A percentile compares a stretch with the other conserved stretches of the same genome.
These are phyloP conservation scores for Conger conger DNA, from an alignment of 2,113 vertebrate species.

Conservation along the genomic window DNA sequence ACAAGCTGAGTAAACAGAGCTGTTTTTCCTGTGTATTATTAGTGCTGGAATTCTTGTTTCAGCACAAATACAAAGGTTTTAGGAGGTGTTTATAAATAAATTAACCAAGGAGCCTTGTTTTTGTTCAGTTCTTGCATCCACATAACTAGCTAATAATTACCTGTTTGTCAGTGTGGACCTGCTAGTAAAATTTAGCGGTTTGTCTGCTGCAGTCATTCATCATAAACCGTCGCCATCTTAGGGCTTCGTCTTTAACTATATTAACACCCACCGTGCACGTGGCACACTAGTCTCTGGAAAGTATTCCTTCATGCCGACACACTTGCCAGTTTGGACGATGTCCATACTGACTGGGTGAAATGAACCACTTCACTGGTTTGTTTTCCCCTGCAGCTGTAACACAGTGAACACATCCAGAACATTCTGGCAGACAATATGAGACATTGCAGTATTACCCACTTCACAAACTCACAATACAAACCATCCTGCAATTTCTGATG, in stretches of 20 bases:
- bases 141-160: not conserved
- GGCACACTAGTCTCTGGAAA: conserved; percentile 41
- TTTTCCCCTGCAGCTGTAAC: conserved; percentile 15
- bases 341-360: conserved; percentile 20
- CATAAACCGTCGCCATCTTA: not conserved
- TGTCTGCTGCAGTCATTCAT: not conserved
- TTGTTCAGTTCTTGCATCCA: not conserved
- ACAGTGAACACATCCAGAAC: not conserved
- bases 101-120: not conserved
- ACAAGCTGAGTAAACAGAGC: not conserved
- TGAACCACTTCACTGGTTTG: conserved; percentile 25
- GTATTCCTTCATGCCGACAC: conserved; percentile 40
- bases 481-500: not conserved
- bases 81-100: not conserved
- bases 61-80: not conserved
- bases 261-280: not conserved
- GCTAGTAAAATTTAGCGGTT: not conserved
- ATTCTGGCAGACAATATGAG: conserved; percentile 5
- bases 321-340: conserved; percentile 32
- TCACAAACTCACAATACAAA: not conserved
- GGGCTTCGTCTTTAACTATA: not conserved
- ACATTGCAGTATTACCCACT: not conserved
- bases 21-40: not conserved
- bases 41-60: not conserved
- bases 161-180: not conserved